phyloP scores from a whole-genome alignment of 2,797 vertebrate genomes.

The Enteromius mattozi region DNA sequence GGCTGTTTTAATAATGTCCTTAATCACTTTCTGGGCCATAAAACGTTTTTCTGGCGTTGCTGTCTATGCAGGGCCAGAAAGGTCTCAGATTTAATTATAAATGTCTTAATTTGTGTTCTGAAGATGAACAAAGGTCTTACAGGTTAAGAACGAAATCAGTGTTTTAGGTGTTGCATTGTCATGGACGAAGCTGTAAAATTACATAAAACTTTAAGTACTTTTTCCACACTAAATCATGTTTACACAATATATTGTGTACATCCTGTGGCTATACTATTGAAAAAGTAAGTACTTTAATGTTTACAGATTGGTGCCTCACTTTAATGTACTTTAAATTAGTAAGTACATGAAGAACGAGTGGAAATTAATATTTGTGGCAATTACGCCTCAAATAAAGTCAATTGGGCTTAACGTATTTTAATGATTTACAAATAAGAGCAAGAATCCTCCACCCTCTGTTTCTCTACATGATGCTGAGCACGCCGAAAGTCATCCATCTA shows the following conservation, averaged over 20 bases:
- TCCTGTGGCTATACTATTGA: not conserved
- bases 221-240: not conserved
- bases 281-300: not conserved
- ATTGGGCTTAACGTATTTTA: constrained; percentile 8
- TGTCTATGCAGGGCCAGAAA: not conserved
- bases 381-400: not conserved
- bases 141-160: not conserved
- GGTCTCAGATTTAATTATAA: not conserved
- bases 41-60: not conserved
- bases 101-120: not conserved
- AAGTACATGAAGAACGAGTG: too few species aligned
- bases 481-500: constrained; percentile 32
- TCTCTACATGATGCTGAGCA: constrained; percentile 27
- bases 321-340: not conserved
- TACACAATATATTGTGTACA: not conserved
- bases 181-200: not conserved
- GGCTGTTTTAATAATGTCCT: not conserved
- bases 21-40: not conserved
- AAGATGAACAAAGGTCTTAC: not conserved
- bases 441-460: not conserved
- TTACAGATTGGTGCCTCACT: not conserved
- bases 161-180: not conserved
- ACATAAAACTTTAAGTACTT: not conserved
- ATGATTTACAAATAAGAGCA: constrained; percentile 5
- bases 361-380: not conserved